These are phyloP conservation scores for Bradypodion ventrale DNA, from an alignment of 2,797 vertebrate genomes.

Conservation along the genomic window DNA sequence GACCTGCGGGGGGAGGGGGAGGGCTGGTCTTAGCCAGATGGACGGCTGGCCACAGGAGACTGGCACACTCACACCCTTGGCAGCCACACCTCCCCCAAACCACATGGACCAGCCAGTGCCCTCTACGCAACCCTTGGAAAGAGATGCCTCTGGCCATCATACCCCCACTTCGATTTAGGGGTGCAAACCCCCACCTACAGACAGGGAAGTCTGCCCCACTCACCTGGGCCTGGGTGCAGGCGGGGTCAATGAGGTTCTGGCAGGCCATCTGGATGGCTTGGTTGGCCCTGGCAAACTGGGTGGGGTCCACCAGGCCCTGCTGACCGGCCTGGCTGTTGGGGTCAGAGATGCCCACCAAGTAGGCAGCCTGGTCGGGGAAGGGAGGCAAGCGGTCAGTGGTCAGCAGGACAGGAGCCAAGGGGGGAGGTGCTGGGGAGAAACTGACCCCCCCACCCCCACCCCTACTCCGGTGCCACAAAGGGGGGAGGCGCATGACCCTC, in stretches of 20 bases:
- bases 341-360: constrained; percentile 92
- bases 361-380: constrained; percentile 84
- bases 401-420: neutral
- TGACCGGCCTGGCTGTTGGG: constrained; percentile 94
- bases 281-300: constrained; percentile 96
- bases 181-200: no score
- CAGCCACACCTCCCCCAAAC: no score
- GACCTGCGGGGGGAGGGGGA: constrained; percentile 76
- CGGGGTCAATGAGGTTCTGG: constrained; percentile 94
- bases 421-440: neutral
- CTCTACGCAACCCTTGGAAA: no score
- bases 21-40: neutral
- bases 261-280: constrained; percentile 99
- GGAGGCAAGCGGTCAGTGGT: neutral
- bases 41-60: no score
- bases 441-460: no score
- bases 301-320: constrained; percentile 94
- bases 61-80: no score
- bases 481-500: neutral
- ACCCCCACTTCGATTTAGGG: no score
- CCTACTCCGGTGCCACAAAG: no score
- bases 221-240: constrained; percentile 97
- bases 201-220: neutral
- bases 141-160: no score
- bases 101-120: neutral